phyloP scores from a whole-genome alignment of 2,888 invertebrate species.

The Nephrotoma appendiculata region DNA sequence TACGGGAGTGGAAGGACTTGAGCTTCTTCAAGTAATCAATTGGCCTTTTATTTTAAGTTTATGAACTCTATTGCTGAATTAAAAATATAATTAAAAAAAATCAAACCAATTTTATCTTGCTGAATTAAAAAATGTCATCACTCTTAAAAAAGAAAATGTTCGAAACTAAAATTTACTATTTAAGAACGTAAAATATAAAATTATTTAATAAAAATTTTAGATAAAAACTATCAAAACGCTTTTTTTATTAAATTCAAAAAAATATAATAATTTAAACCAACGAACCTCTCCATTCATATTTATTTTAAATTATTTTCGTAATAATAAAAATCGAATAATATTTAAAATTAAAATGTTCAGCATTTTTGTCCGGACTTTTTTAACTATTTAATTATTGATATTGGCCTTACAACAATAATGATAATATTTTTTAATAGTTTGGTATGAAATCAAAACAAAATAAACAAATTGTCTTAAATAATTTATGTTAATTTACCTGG shows the following conservation, averaged over 20 bases:
- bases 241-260: background rate
- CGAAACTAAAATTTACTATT: background rate
- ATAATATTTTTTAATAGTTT: background rate
- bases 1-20: no score
- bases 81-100: background rate
- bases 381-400: background rate
- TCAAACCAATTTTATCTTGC: background rate
- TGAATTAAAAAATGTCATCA: background rate
- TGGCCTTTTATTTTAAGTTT: no score
- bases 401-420: background rate
- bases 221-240: background rate
- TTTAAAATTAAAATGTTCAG: background rate
- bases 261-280: background rate
- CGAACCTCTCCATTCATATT: background rate
- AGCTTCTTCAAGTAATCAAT: no score
- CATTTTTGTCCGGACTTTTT: background rate
- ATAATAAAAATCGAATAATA: background rate
- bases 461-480: background rate
- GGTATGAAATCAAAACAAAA: background rate
- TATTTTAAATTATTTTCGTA: background rate
- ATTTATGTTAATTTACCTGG: slow-evolving; percentile 25
- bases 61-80: background rate
- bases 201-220: no score
- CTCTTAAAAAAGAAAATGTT: background rate
- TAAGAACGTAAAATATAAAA: background rate